A percentile compares a stretch with the other conserved stretches of the same genome.
phyloP scores from a whole-genome alignment of 2,888 invertebrate genomes.

The Micoletzkya japonica region DNA sequence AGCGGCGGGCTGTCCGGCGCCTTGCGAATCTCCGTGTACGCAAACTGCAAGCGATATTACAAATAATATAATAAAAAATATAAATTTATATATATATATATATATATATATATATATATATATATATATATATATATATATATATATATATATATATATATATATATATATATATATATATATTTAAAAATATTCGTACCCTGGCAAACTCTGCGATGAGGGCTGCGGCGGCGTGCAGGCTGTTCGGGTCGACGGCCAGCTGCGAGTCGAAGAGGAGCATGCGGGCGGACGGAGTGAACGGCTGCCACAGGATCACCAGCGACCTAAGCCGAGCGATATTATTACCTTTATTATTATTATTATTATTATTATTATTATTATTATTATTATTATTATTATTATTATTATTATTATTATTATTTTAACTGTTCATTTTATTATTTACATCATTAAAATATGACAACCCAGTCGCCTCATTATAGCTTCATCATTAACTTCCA shows the following conservation, averaged over 20 bases:
- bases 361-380: too few relatives aligned
- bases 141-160: background rate
- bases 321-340: constrained; percentile 31
- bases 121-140: too few relatives aligned
- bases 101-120: too few relatives aligned
- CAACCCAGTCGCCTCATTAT: too few relatives aligned
- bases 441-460: too few relatives aligned
- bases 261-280: constrained; percentile 54
- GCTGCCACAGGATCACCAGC: constrained; percentile 47
- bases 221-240: constrained; percentile 41
- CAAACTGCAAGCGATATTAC: constrained; percentile 37
- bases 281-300: constrained; percentile 41
- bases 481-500: too few relatives aligned
- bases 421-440: too few relatives aligned
- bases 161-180: background rate
- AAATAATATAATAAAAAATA: too few relatives aligned
- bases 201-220: constrained; percentile 47
- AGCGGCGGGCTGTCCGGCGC: background rate
- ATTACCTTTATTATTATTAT: constrained; percentile 3
- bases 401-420: too few relatives aligned
- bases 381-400: too few relatives aligned
- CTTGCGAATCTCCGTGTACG: constrained; percentile 24
- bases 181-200: constrained; percentile 26
- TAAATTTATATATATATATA: too few relatives aligned
- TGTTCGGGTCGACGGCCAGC: constrained; percentile 42